A percentile compares a stretch with the other conserved stretches of the same genome.
Conservation (phyloP, 2,113 vertebrate genomes). For the Myiozetetes cayanensis region DNA sequence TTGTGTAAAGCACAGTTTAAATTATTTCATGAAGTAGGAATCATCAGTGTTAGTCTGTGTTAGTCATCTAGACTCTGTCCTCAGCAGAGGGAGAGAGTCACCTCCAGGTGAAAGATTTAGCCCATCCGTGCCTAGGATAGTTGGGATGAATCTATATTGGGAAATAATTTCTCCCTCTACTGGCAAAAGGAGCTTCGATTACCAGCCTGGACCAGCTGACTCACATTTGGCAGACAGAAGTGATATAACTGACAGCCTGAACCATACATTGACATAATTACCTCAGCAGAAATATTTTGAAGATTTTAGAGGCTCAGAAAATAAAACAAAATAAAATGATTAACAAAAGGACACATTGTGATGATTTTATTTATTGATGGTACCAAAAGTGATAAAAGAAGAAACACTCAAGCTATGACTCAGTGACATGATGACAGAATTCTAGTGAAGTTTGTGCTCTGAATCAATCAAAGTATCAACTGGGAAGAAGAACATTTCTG, state of each 20-base stretch:
- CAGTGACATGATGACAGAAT: neutral
- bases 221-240: neutral
- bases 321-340: neutral
- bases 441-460: neutral
- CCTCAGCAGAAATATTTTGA: conserved; percentile 17
- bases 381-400: neutral
- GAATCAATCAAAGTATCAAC: neutral
- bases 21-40: neutral
- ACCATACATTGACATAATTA: neutral
- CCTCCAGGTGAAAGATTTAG: neutral
- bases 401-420: neutral
- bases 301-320: neutral
- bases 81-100: neutral
- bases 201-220: neutral
- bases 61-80: neutral
- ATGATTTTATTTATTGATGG: neutral
- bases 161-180: neutral
- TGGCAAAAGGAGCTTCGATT: neutral
- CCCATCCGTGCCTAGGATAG: neutral
- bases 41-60: neutral
- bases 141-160: neutral
- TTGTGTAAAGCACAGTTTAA: neutral
- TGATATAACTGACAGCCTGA: neutral
- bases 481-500: neutral
- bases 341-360: neutral